Percentiles rank a stretch among this genome's conserved stretches.
Conservation (phyloP, 2,113 vertebrate species). For the Cyanoramphus novaezelandiae region DNA sequence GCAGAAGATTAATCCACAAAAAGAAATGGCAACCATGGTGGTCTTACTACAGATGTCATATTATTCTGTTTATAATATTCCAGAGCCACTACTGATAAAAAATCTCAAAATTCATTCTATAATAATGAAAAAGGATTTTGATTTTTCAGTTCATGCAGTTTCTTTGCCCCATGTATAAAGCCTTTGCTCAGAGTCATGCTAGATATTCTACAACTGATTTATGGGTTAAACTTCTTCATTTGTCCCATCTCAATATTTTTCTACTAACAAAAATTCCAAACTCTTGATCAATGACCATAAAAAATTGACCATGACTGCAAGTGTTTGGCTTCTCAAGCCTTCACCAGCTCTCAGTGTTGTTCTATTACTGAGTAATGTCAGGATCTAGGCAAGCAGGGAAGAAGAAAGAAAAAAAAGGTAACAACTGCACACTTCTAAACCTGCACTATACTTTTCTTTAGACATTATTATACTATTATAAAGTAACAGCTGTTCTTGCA, state of each 20-base stretch:
- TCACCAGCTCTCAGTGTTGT: rapidly evolving
- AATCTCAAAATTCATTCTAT: not conserved
- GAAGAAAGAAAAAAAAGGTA: not conserved
- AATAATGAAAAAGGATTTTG: not conserved
- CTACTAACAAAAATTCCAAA: not conserved
- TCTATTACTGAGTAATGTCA: not conserved
- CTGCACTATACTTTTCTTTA: not conserved
- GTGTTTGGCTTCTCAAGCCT: not conserved
- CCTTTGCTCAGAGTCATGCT: not conserved
- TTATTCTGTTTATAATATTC: not conserved
- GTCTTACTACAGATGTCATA: not conserved
- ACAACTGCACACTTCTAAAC: not conserved
- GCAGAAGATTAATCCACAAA: not conserved
- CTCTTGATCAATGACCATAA: not conserved
- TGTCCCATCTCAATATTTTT: not conserved
- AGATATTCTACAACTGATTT: not conserved
- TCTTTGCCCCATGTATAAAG: not conserved
- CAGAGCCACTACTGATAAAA: not conserved
- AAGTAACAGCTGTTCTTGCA: not conserved
- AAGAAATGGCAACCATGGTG: not conserved
- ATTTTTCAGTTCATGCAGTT: not conserved
- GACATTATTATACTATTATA: not conserved
- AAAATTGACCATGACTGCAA: not conserved
- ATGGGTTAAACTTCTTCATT: not conserved
- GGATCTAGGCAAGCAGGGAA: not conserved